Conservation (phyloP, 2,888 invertebrate genomes). For the Sesia apiformis region DNA sequence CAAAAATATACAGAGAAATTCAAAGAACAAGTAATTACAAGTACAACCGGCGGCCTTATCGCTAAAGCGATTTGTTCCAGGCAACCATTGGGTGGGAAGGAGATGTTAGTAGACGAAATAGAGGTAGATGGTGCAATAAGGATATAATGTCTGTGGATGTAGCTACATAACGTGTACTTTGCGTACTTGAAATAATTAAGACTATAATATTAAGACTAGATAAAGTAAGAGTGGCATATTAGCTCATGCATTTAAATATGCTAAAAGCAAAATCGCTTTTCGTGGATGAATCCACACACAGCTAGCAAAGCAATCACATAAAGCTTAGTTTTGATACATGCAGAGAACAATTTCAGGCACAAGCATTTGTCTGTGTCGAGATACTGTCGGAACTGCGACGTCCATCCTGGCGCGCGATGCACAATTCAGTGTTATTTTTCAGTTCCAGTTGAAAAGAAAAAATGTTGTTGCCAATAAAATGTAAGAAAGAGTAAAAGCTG, state of each 20-base stretch:
- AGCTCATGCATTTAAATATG: neutral
- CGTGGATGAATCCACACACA: neutral
- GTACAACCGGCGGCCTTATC: no score
- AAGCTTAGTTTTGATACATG: neutral
- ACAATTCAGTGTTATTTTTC: neutral
- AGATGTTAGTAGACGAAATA: no score
- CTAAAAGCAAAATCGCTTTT: neutral
- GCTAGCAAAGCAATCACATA: neutral
- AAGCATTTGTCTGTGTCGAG: constrained; percentile 40
- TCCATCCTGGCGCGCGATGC: constrained; percentile 12
- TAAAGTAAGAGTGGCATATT: no score
- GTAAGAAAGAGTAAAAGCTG: neutral
- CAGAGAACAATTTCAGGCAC: constrained; percentile 13
- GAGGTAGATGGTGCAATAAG: no score
- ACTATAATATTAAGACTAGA: no score
- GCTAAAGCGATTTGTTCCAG: no score
- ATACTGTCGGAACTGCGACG: constrained; percentile 25
- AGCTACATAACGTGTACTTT: no score
- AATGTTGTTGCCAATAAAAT: neutral
- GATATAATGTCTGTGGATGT: no score
- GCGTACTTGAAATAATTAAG: no score
- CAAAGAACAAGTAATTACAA: no score
- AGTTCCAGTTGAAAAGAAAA: neutral
- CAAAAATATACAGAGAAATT: no score
- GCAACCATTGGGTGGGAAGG: no score